Evolutionary conservation across 2,888 invertebrate species (phyloP).

Genomic region (Gryllus longicercus): DNA sequence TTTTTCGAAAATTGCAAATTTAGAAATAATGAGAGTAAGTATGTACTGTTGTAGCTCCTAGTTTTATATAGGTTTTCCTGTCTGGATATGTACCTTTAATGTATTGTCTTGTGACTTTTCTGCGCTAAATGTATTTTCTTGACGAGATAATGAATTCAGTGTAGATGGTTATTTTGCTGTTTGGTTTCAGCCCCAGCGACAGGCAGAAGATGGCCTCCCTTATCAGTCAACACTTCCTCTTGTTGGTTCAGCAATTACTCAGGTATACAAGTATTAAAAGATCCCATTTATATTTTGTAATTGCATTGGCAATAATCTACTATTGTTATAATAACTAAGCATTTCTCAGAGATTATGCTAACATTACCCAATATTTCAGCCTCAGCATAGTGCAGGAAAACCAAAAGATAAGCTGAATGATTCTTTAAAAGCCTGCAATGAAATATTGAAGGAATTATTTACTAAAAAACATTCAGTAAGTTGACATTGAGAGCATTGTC

Average conservation of each 20-base stretch:
- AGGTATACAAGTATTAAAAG: conserved; percentile 31
- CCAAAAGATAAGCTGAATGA: conserved; percentile 83
- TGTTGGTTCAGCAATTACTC: conserved; percentile 55
- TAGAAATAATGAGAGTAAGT: too few species aligned
- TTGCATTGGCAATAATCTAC: too few species aligned
- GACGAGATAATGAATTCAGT: too few species aligned
- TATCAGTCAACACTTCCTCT: conserved; percentile 62
- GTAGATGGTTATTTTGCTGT: neutral
- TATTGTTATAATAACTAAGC: too few species aligned
- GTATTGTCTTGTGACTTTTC: too few species aligned
- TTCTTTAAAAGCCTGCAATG: conserved; percentile 85
- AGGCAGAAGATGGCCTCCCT: conserved; percentile 57
- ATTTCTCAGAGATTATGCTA: too few species aligned
- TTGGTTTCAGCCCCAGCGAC: conserved; percentile 52
- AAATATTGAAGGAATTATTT: conserved; percentile 87
- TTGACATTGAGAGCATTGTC: conserved; percentile 37
- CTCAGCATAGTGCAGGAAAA: conserved; percentile 58
- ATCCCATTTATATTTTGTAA: too few species aligned
- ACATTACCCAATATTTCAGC: conserved; percentile 45
- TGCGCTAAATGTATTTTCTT: too few species aligned
- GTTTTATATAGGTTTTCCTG: too few species aligned
- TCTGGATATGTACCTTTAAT: too few species aligned
- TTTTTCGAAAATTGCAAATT: too few species aligned
- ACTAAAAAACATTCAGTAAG: conserved; percentile 87
- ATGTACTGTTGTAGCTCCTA: too few species aligned